These are phyloP conservation scores for roundworm (Caenorhabditis elegans) DNA, from an alignment of 1,140 invertebrate genomes.

Conservation along the genomic window DNA sequence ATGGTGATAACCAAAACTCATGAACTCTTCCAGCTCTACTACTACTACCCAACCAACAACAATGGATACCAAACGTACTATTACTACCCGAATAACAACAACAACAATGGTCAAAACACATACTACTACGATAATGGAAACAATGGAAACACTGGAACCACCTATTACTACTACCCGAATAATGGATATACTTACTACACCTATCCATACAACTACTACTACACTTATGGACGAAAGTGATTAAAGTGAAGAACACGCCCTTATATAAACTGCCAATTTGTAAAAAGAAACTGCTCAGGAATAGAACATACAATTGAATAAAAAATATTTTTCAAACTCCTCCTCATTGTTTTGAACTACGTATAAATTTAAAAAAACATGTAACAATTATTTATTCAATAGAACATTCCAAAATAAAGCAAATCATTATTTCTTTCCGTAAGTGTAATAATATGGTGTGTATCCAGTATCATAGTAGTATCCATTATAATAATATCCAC, in stretches of 20 bases:
- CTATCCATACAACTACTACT: constrained; percentile 1
- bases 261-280: not conserved
- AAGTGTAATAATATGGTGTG: too few species aligned
- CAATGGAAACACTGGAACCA: constrained; percentile 22
- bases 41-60: constrained; percentile 38
- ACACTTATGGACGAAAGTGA: constrained; percentile 8
- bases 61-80: constrained; percentile 34
- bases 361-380: too few species aligned
- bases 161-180: constrained; percentile 34
- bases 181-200: constrained; percentile 23
- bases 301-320: too few species aligned
- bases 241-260: not conserved
- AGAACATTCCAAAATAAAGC: too few species aligned
- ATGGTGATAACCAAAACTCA: too few species aligned
- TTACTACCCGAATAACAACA: constrained; percentile 22
- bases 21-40: constrained; percentile 39
- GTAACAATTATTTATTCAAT: too few species aligned
- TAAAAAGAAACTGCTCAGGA: not conserved
- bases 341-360: too few species aligned
- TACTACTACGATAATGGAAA: not conserved
- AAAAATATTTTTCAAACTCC: too few species aligned
- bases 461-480: too few species aligned
- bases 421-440: too few species aligned
- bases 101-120: not conserved
- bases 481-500: too few species aligned